phyloP scores from a whole-genome alignment of 2,797 vertebrate species.

The Amblyraja radiata region DNA sequence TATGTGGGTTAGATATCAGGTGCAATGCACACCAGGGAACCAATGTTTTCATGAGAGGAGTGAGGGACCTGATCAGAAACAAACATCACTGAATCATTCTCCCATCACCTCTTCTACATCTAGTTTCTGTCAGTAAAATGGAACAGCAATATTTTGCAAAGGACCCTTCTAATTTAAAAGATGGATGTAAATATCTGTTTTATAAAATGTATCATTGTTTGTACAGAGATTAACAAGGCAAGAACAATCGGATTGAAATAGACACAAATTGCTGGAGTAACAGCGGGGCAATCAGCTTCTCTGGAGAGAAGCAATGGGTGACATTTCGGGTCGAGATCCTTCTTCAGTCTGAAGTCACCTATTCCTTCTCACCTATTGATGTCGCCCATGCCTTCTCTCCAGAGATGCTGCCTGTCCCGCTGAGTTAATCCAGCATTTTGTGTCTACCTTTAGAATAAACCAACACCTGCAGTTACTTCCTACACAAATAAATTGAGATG shows the following conservation, averaged over 20 bases:
- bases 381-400: no score
- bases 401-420: no score
- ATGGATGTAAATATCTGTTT: neutral
- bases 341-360: no score
- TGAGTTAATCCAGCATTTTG: no score
- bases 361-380: no score
- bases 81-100: neutral
- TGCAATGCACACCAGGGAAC: neutral
- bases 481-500: neutral
- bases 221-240: neutral
- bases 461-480: no score
- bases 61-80: neutral
- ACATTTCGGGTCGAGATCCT: no score
- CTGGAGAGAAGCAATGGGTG: no score
- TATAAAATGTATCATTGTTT: constrained; percentile 9
- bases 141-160: neutral
- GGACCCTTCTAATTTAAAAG: neutral
- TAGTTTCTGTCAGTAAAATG: neutral
- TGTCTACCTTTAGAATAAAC: no score
- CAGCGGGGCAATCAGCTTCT: no score
- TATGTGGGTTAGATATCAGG: neutral
- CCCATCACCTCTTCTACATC: neutral
- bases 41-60: neutral
- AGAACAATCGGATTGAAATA: neutral
- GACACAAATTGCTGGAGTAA: no score